Evolutionary conservation across 2,797 vertebrate species (phyloP), one percentile per base, ranked within the genome.

Genomic region (Nannoperca australis): DNA sequence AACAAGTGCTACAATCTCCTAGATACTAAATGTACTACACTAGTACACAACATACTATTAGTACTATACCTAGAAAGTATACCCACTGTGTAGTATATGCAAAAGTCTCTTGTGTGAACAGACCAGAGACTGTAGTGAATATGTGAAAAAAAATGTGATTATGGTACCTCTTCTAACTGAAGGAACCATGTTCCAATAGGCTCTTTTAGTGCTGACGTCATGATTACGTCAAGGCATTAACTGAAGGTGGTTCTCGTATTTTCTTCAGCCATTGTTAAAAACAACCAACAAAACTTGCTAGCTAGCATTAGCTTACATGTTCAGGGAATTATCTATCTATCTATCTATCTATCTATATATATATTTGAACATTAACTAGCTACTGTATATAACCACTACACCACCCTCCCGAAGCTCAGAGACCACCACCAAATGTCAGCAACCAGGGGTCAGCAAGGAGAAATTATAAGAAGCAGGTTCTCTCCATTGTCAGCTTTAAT

Each of bases 401-500:
- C 49, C 22, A 2, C 3, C 32, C 30, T 18, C 45, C 49, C 59
- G 50, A 49, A 67, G 61, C 76, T 59, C 56, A 71, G 76, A 12
- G 50, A 64, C 77, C 50, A 62, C 72, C 67, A 78, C 70, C 66
- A 92, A 91, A 92, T 92, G 90, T 89, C 92, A 93, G 80, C 89
- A 79, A 73, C 68, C 50, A 66, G 79, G 58, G 77, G 75, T 78
- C 71, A 86, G 47, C 73, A 58, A 82, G 67, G 79, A 89, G 79
- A 89, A 91, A 89, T 85, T 91, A 86, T 82, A 90, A 89, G 79
- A 74, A 81, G 64, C 60, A 34, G 68, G 53, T 85, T 85, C 73
- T 68, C 64, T 77, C 63, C 54, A 80, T 82, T 89, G 81, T 92
- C 79, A 76, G 79, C 85, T 91, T 80, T 93, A 92, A 95, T 85